phyloP scores from a whole-genome alignment of 2,113 vertebrate species.

The Chascanopsetta lugubris region DNA sequence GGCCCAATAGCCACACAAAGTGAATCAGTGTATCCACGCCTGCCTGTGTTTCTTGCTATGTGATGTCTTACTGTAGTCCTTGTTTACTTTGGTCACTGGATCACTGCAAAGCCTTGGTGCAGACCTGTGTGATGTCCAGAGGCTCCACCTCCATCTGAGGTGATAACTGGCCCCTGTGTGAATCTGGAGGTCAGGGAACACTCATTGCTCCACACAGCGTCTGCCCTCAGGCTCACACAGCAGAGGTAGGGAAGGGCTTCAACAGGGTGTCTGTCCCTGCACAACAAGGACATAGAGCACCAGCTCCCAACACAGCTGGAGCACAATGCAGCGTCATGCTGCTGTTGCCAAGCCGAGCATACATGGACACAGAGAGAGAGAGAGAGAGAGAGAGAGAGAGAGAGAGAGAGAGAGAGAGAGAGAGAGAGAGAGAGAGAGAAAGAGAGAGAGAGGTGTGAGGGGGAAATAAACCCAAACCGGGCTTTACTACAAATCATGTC shows the following conservation, averaged over 20 bases:
- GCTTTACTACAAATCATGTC: slow-evolving; percentile 15
- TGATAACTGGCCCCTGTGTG: slow-evolving; percentile 46
- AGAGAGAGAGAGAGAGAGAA: not conserved
- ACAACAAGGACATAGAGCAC: slow-evolving; percentile 37
- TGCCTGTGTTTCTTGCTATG: slow-evolving; percentile 24
- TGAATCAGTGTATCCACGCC: slow-evolving; percentile 19
- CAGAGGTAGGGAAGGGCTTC: slow-evolving; percentile 61
- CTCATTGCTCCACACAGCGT: slow-evolving; percentile 22
- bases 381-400: slow-evolving; percentile 2
- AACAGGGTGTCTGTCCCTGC: too few relatives aligned
- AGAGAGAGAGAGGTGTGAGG: not conserved
- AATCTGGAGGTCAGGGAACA: slow-evolving; percentile 54
- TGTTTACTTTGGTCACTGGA: slow-evolving; percentile 11
- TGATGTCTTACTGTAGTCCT: slow-evolving; percentile 25
- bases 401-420: slow-evolving; percentile 30
- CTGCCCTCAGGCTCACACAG: slow-evolving; percentile 28
- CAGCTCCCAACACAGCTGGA: slow-evolving; percentile 30
- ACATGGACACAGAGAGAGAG: slow-evolving; percentile 19
- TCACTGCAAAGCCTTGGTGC: slow-evolving; percentile 9
- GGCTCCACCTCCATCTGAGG: too few relatives aligned
- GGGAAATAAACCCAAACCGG: slow-evolving; percentile 5
- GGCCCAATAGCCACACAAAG: too few relatives aligned
- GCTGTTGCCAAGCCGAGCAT: slow-evolving; percentile 46
- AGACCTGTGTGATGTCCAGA: not conserved
- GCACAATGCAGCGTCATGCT: slow-evolving; percentile 44